A percentile compares a stretch with the other conserved stretches of the same genome.
phyloP scores from a whole-genome alignment of 2,888 invertebrate genomes.

The Tetanocera ferruginea region DNA sequence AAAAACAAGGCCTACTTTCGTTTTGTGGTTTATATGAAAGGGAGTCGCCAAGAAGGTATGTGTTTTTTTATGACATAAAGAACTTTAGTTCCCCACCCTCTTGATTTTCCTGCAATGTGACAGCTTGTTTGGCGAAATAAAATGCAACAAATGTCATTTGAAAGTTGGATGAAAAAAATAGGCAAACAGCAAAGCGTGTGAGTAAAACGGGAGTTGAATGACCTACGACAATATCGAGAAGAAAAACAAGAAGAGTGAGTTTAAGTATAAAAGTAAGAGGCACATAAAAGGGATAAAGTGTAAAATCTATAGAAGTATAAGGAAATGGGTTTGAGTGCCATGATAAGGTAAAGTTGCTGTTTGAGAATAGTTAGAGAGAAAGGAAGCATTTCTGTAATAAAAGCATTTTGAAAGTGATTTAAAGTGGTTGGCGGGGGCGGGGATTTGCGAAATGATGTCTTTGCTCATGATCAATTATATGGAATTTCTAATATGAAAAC shows the following conservation, averaged over 20 bases:
- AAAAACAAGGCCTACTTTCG: constrained; percentile 4
- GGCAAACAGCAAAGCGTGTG: neutral
- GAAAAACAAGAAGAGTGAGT: neutral
- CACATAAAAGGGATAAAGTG: neutral
- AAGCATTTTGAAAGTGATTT: too few relatives aligned
- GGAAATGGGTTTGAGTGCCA: too few relatives aligned
- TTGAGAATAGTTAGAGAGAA: too few relatives aligned
- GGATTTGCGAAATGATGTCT: too few relatives aligned
- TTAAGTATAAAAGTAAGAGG: too few relatives aligned
- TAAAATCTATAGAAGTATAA: neutral
- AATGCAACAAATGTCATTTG: constrained; percentile 27
- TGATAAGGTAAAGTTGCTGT: too few relatives aligned
- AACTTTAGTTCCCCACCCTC: neutral
- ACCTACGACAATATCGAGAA: constrained; percentile 21
- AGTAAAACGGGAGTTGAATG: neutral
- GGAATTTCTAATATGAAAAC: too few relatives aligned
- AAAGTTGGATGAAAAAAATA: neutral
- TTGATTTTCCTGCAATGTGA: neutral
- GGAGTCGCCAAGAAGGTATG: neutral
- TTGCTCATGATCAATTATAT: too few relatives aligned
- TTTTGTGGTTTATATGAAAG: neutral
- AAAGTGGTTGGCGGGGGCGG: too few relatives aligned
- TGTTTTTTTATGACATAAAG: neutral
- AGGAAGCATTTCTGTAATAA: too few relatives aligned
- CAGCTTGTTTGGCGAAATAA: neutral